phyloP scores from a whole-genome alignment of 2,888 invertebrate species.

The Rotaria sp. region DNA sequence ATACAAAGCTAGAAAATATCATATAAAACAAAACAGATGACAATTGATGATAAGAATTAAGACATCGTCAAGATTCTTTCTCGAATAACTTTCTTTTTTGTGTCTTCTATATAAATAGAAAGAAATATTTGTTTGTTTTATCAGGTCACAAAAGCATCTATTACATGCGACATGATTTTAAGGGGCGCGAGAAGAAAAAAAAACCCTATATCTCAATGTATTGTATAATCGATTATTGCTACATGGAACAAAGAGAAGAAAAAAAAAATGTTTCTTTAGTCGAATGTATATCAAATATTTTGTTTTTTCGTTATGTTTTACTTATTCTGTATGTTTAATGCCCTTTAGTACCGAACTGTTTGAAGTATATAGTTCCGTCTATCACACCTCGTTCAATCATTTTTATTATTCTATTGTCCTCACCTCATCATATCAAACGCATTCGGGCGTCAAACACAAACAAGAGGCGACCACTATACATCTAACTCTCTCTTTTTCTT shows the following conservation, averaged over 20 bases:
- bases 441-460: conserved; percentile 24
- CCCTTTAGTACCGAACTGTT: conserved; percentile 4
- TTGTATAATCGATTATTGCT: not conserved
- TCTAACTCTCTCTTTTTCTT: not conserved
- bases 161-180: not conserved
- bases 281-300: not conserved
- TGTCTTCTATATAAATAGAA: not conserved
- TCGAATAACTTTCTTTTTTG: not conserved
- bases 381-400: conserved; percentile 19
- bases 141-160: not conserved
- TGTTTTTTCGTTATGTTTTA: not conserved
- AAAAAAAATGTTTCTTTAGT: not conserved
- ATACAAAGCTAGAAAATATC: not conserved
- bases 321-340: not conserved
- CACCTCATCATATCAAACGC: conserved; percentile 21
- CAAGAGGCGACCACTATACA: not conserved
- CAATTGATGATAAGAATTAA: not conserved
- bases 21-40: not conserved
- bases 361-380: conserved; percentile 16
- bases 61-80: not conserved
- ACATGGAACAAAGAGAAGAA: too few species aligned
- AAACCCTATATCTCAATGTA: not conserved
- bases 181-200: not conserved
- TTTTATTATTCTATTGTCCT: conserved; percentile 16
- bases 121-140: not conserved